phyloP scores from a whole-genome alignment of 2,888 invertebrate genomes.

The Mythimna impura region DNA sequence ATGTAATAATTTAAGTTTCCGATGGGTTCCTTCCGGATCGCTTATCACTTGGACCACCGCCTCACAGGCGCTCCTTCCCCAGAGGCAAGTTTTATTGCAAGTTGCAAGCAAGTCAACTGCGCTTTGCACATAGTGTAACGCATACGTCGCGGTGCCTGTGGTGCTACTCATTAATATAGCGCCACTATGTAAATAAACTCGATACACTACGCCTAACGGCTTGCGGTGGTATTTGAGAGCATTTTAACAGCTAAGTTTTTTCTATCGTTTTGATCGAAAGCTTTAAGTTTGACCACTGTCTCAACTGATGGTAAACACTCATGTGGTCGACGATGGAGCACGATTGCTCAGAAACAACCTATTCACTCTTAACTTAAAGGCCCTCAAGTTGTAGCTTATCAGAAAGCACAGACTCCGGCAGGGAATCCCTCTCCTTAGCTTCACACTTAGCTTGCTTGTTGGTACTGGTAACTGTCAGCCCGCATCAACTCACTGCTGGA shows the following conservation, averaged over 20 bases:
- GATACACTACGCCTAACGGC: conserved; percentile 15
- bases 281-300: neutral
- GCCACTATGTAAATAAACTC: conserved; percentile 53
- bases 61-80: conserved; percentile 61
- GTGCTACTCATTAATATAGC: conserved; percentile 60
- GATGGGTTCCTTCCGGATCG: neutral
- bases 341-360: neutral
- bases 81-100: conserved; percentile 85
- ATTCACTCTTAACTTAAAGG: neutral
- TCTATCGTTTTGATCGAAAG: neutral
- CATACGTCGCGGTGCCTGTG: conserved; percentile 64
- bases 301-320: neutral
- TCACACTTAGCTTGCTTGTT: neutral
- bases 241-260: neutral
- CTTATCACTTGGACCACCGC: conserved; percentile 60
- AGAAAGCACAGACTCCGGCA: neutral
- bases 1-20: neutral
- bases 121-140: conserved; percentile 74
- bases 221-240: neutral
- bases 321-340: neutral
- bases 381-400: neutral
- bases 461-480: neutral
- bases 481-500: neutral
- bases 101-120: conserved; percentile 80
- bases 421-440: neutral